Conservation (phyloP, 2,113 vertebrate species). For the Cyphomyrus discorhynchus region DNA sequence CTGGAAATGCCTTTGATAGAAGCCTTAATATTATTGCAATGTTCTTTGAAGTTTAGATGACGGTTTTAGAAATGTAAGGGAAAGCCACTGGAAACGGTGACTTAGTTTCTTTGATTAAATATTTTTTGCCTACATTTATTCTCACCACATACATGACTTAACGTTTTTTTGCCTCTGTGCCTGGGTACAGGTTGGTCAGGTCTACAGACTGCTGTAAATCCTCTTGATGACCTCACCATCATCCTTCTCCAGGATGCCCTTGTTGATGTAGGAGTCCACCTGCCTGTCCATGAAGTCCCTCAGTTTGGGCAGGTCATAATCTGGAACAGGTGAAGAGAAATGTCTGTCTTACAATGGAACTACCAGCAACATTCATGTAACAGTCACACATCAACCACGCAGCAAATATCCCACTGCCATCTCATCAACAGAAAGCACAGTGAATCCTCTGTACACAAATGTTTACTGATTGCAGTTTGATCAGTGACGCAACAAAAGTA, state of each 20-base stretch:
- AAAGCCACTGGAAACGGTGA: neutral
- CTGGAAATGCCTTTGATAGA: neutral
- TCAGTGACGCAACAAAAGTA: neutral
- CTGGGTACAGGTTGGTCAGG: neutral
- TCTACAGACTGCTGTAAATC: constrained; percentile 89
- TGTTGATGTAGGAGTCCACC: constrained; percentile 85
- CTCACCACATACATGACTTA: constrained; percentile 34
- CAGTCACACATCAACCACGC: neutral
- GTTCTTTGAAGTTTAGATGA: neutral
- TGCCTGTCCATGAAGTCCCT: constrained; percentile 94
- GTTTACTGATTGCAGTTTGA: neutral
- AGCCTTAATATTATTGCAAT: neutral
- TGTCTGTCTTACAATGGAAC: neutral
- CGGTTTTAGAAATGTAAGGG: neutral
- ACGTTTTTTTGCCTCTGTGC: neutral
- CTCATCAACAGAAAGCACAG: neutral
- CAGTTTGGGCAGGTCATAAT: constrained; percentile 92
- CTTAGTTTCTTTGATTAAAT: constrained; percentile 20
- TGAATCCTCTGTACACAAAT: neutral
- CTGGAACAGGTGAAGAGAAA: constrained; percentile 47
- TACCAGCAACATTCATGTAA: neutral
- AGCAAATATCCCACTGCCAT: neutral
- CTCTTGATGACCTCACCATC: constrained; percentile 92
- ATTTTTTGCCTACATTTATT: constrained; percentile 31
- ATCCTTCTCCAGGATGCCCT: constrained; percentile 88